phyloP scores from a whole-genome alignment of 2,797 vertebrate species.

The Danio kyathit region DNA sequence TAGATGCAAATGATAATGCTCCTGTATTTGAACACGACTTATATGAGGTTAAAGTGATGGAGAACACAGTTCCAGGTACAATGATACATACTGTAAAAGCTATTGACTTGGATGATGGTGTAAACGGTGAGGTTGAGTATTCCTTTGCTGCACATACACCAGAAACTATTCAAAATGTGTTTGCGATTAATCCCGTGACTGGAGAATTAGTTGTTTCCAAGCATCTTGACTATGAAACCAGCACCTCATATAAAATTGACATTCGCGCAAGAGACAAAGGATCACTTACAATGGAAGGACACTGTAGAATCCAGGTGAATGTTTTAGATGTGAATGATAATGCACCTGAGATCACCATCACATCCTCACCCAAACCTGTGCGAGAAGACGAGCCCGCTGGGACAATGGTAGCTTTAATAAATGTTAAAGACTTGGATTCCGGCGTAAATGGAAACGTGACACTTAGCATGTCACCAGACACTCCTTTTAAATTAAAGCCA shows the following conservation, averaged over 20 bases:
- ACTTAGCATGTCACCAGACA: conserved; percentile 61
- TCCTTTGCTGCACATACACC: conserved; percentile 71
- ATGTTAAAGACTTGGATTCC: conserved; percentile 72
- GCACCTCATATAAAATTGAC: conserved; percentile 60
- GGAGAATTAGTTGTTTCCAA: conserved; percentile 70
- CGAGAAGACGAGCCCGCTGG: conserved; percentile 67
- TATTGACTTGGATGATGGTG: conserved; percentile 77
- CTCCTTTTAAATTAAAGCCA: conserved; percentile 72
- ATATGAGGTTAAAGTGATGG: conserved; percentile 72
- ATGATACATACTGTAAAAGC: conserved; percentile 70
- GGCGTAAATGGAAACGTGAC: conserved; percentile 72
- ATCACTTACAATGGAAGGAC: conserved; percentile 61
- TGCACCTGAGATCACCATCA: conserved; percentile 70
- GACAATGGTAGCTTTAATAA: conserved; percentile 73
- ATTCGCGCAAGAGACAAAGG: conserved; percentile 74
- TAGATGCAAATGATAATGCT: conserved; percentile 78
- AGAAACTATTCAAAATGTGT: conserved; percentile 65
- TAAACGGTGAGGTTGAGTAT: conserved; percentile 76
- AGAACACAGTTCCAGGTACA: conserved; percentile 69
- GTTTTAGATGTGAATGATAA: conserved; percentile 79
- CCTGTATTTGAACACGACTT: conserved; percentile 71
- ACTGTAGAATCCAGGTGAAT: conserved; percentile 71
- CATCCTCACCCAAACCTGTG: conserved; percentile 72
- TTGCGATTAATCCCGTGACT: conserved; percentile 67
- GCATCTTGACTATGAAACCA: conserved; percentile 73